phyloP scores from a whole-genome alignment of 2,113 vertebrate species.

The Balaeniceps rex region DNA sequence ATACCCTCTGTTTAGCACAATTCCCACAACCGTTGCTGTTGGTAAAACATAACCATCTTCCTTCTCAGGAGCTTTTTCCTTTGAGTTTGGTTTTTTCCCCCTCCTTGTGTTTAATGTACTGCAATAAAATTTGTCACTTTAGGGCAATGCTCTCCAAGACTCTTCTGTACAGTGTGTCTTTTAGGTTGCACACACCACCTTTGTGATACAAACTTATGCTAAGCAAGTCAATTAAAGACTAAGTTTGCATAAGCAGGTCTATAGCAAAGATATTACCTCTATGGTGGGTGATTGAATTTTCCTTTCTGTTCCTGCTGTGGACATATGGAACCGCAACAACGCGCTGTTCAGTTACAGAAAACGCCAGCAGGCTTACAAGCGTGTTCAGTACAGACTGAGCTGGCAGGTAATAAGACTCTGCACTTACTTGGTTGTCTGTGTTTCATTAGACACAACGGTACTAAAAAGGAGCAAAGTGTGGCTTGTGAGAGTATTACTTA shows the following conservation, averaged over 20 bases:
- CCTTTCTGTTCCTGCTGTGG: background rate
- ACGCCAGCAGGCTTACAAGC: fast-evolving
- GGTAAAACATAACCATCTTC: background rate
- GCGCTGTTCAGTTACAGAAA: fast-evolving
- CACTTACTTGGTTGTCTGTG: too few species aligned
- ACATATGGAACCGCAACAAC: fast-evolving
- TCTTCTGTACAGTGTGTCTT: background rate
- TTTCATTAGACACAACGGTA: too few species aligned
- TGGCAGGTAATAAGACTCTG: fast-evolving
- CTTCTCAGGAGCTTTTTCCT: background rate
- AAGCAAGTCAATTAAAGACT: background rate
- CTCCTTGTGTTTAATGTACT: background rate
- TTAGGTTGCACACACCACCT: background rate
- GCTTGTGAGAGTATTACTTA: background rate
- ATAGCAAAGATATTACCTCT: background rate
- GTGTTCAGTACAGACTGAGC: background rate
- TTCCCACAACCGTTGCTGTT: background rate
- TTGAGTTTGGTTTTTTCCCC: background rate
- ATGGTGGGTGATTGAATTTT: fast-evolving
- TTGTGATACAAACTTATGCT: background rate
- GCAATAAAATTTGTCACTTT: background rate
- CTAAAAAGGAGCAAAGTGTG: background rate
- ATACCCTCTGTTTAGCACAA: background rate
- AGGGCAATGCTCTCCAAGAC: background rate
- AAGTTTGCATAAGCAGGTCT: background rate